Conservation (phyloP, 2,113 vertebrate genomes). For the Nerophis ophidion region DNA sequence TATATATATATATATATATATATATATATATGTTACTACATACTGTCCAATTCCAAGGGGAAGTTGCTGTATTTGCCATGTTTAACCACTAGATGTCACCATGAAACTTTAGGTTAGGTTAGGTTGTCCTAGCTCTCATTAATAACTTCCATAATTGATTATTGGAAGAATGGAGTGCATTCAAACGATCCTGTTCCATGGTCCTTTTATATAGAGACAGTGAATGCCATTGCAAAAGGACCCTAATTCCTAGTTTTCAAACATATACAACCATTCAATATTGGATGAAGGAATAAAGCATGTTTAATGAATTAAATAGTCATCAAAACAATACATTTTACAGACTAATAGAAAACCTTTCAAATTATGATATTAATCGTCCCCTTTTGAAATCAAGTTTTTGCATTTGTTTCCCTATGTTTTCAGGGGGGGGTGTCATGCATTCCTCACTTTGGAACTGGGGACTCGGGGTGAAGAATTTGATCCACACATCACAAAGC, state of each 20-base stretch:
- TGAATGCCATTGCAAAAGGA: not conserved
- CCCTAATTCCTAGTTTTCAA: not conserved
- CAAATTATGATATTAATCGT: not conserved
- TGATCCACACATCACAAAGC: slow-evolving; percentile 50
- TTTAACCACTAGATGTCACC: slow-evolving; percentile 2
- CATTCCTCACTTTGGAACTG: slow-evolving; percentile 34
- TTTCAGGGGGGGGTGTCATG: slow-evolving; percentile 31
- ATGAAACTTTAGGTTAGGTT: not conserved
- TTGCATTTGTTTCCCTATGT: slow-evolving; percentile 4
- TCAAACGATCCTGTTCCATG: not conserved
- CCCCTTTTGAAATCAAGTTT: slow-evolving; percentile 12
- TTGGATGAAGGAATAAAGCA: not conserved
- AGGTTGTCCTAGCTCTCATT: no score
- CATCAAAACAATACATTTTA: not conserved
- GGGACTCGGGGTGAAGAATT: slow-evolving; percentile 55
- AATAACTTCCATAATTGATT: not conserved
- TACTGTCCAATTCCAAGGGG: no score
- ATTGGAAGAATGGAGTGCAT: not conserved
- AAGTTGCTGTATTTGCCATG: not conserved
- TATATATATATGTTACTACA: no score
- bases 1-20: no score
- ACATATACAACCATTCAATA: not conserved
- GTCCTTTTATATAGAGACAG: not conserved
- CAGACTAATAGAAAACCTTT: not conserved
- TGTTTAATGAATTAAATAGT: not conserved